phyloP scores from a whole-genome alignment of 2,113 vertebrate genomes.

The Cyprinodon tularosa region DNA sequence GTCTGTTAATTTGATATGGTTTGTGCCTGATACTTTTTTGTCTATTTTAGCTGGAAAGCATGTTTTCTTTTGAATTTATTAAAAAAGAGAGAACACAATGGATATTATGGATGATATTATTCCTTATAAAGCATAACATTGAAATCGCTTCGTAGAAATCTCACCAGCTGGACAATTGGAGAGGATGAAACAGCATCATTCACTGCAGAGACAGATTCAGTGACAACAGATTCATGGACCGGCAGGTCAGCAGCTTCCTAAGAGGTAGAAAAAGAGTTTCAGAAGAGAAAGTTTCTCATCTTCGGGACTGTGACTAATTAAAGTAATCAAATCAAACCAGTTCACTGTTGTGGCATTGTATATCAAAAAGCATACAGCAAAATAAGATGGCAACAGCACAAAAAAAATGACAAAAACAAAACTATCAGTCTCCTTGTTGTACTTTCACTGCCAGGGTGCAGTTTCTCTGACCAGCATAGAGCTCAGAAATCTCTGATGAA shows the following conservation, averaged over 20 bases:
- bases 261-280: background rate
- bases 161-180: constrained; percentile 41
- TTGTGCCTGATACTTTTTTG: background rate
- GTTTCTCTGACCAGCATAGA: too few relatives aligned
- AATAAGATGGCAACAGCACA: too few relatives aligned
- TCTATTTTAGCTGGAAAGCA: background rate
- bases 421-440: too few relatives aligned
- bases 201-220: constrained; percentile 38
- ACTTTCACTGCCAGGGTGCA: too few relatives aligned
- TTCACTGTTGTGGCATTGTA: too few relatives aligned
- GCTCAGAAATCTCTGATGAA: too few relatives aligned
- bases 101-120: background rate
- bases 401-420: too few relatives aligned
- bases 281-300: background rate
- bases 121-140: background rate
- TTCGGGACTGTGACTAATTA: background rate
- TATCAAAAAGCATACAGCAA: too few relatives aligned
- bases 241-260: constrained; percentile 20
- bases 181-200: constrained; percentile 35
- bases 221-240: constrained; percentile 52
- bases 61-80: background rate
- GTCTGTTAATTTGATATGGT: background rate
- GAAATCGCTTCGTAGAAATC: background rate
- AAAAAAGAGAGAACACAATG: background rate
- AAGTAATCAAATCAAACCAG: background rate